Conservation (phyloP, 1,140 invertebrate genomes). For the Polypedilum vanderplanki region DNA sequence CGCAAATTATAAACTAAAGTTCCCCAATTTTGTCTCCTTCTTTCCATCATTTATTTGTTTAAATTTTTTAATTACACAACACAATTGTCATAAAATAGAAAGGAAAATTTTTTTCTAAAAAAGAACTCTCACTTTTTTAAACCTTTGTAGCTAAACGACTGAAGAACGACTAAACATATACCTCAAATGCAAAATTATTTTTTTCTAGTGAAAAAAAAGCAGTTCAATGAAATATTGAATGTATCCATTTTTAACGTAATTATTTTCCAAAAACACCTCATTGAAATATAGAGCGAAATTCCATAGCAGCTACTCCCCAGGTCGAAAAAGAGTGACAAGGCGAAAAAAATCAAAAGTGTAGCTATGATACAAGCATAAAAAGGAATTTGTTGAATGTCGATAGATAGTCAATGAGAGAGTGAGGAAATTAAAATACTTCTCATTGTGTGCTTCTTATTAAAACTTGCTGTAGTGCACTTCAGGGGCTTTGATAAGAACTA, state of each 20-base stretch:
- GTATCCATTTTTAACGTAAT: constrained; percentile 17
- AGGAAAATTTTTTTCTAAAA: neutral
- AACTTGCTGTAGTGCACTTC: too few species aligned
- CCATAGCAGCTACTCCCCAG: constrained; percentile 25
- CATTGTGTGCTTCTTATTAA: too few species aligned
- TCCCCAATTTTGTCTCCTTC: constrained; percentile 14
- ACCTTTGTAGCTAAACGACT: neutral
- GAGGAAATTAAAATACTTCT: too few species aligned
- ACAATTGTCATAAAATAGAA: neutral
- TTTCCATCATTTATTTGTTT: neutral
- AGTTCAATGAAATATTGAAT: constrained; percentile 22
- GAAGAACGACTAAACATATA: neutral
- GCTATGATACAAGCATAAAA: neutral
- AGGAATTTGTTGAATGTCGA: constrained; percentile 2
- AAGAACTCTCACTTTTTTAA: neutral
- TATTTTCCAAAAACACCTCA: constrained; percentile 26
- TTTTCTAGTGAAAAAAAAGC: neutral
- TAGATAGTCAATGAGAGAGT: neutral
- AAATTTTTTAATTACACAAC: neutral
- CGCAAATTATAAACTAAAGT: neutral
- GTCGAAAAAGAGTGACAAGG: constrained; percentile 13
- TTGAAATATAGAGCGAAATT: neutral
- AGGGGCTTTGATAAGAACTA: too few species aligned
- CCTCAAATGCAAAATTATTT: neutral
- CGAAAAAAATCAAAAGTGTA: neutral